A percentile compares a stretch with the other conserved stretches of the same genome.
These are phyloP conservation scores for Drosophila hydei DNA, from an alignment of 1,140 invertebrate species.

Conservation along the genomic window DNA sequence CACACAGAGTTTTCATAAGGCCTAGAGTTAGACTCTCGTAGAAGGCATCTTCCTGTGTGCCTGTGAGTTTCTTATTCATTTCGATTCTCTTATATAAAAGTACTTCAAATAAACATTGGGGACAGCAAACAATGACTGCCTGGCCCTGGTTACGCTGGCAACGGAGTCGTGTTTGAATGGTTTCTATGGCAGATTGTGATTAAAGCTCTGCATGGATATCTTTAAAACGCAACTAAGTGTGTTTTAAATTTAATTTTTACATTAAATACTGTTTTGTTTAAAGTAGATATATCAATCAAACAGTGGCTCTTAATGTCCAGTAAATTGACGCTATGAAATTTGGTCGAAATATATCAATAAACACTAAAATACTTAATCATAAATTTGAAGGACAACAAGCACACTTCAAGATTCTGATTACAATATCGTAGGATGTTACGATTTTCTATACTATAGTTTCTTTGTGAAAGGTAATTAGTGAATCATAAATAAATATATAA, in stretches of 20 bases:
- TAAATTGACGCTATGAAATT: background rate
- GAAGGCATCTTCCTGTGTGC: constrained; percentile 90
- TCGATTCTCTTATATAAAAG: background rate
- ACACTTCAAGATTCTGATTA: too few species aligned
- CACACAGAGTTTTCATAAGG: constrained; percentile 87
- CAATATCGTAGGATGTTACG: too few species aligned
- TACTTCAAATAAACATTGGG: constrained; percentile 12
- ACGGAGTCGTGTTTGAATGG: background rate
- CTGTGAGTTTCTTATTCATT: constrained; percentile 78
- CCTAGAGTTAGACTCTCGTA: constrained; percentile 91
- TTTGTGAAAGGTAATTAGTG: too few species aligned
- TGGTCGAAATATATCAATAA: background rate
- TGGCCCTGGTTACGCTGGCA: constrained; percentile 30
- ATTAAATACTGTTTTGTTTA: too few species aligned
- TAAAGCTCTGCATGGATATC: too few species aligned
- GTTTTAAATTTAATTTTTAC: background rate
- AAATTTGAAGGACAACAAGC: background rate
- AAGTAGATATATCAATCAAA: background rate
- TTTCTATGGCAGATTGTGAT: background rate
- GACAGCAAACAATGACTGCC: constrained; percentile 24
- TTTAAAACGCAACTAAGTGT: too few species aligned
- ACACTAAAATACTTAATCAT: background rate
- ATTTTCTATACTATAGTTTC: too few species aligned
- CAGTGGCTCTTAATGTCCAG: background rate
- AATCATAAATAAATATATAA: too few species aligned